A percentile compares a stretch with the other conserved stretches of the same genome.
Evolutionary conservation across 1,140 invertebrate species (phyloP).

Genomic region (Hesperophylax magnus): DNA sequence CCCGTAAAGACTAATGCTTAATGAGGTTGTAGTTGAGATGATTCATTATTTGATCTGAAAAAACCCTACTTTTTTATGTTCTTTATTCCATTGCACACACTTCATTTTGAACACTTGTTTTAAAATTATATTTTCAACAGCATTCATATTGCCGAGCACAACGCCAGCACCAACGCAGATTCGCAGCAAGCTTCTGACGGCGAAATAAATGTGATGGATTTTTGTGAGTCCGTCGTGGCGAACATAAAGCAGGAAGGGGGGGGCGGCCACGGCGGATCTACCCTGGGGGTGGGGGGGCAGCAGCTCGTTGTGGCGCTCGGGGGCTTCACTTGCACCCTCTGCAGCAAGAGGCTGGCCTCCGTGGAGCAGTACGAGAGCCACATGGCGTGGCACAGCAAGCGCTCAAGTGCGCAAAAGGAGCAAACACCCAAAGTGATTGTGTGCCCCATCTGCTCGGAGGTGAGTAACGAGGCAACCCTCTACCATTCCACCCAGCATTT

Average conservation of each 20-base stretch:
- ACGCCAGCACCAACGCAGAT: not conserved
- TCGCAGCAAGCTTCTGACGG: not conserved
- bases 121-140: not conserved
- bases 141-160: slow-evolving; percentile 33
- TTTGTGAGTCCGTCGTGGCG: slow-evolving; percentile 70
- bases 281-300: slow-evolving; percentile 60
- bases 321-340: slow-evolving; percentile 65
- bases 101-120: no score
- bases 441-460: slow-evolving; percentile 66
- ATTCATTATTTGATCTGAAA: no score
- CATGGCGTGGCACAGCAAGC: slow-evolving; percentile 64
- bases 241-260: slow-evolving; percentile 43
- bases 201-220: slow-evolving; percentile 64
- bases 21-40: no score
- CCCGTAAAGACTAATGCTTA: not conserved
- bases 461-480: slow-evolving; percentile 47
- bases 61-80: no score
- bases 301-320: slow-evolving; percentile 59
- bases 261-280: slow-evolving; percentile 65
- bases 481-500: no score
- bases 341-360: slow-evolving; percentile 64
- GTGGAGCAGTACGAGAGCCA: slow-evolving; percentile 63
- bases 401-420: slow-evolving; percentile 55
- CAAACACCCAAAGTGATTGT: slow-evolving; percentile 62
- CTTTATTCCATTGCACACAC: no score